phyloP scores from a whole-genome alignment of 2,888 invertebrate species.

The Caenorhabditis drosophilae region DNA sequence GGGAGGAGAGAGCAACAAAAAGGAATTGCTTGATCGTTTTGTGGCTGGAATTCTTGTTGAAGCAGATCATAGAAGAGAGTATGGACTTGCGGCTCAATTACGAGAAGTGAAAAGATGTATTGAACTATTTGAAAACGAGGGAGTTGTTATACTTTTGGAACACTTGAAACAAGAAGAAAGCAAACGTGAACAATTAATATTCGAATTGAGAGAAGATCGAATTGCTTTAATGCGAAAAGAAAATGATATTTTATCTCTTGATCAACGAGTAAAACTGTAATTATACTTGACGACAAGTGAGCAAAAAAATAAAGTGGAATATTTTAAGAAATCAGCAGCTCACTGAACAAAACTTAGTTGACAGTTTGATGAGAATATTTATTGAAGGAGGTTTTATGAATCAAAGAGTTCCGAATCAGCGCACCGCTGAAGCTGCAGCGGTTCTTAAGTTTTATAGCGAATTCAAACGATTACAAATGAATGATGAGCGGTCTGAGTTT shows the following conservation, averaged over 20 bases:
- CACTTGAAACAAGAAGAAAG: constrained; percentile 13
- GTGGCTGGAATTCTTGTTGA: constrained; percentile 43
- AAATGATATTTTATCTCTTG: constrained; percentile 22
- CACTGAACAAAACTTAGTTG: constrained; percentile 24
- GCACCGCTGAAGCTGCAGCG: constrained; percentile 19
- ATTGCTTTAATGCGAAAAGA: constrained; percentile 18
- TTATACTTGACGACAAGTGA: too few relatives aligned
- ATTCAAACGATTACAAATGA: constrained; percentile 13
- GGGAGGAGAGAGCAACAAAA: constrained; percentile 5
- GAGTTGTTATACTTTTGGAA: constrained; percentile 16
- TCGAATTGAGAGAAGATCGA: constrained; percentile 12
- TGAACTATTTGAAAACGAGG: constrained; percentile 76
- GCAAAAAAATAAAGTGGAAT: too few relatives aligned
- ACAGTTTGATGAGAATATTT: constrained; percentile 21
- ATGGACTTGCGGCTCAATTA: constrained; percentile 72
- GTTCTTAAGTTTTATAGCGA: constrained; percentile 31
- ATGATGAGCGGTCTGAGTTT: constrained; percentile 31
- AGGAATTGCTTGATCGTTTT: constrained; percentile 66
- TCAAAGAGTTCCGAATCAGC: neutral
- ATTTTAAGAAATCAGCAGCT: constrained; percentile 20
- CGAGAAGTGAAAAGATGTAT: constrained; percentile 80
- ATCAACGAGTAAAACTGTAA: constrained; percentile 18
- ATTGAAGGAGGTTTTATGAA: constrained; percentile 24
- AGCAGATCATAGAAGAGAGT: constrained; percentile 75
- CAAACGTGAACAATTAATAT: constrained; percentile 11